These are phyloP conservation scores for Diadegma fenestrale DNA, from an alignment of 2,888 invertebrate genomes.

Conservation along the genomic window DNA sequence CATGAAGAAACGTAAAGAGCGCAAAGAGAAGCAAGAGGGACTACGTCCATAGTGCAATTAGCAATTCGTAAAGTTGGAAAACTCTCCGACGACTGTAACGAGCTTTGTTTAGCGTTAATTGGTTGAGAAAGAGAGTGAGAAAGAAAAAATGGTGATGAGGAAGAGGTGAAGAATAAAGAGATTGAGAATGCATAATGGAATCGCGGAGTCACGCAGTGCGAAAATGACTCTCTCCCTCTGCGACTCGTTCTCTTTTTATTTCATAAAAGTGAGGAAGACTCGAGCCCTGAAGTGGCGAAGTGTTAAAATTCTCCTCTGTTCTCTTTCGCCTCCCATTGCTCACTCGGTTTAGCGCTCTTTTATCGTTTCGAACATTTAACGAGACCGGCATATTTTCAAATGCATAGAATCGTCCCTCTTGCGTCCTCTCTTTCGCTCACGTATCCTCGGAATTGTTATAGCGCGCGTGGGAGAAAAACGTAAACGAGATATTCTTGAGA, in stretches of 20 bases:
- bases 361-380: slow-evolving; percentile 45
- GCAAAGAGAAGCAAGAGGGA: slow-evolving; percentile 17
- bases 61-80: slow-evolving; percentile 57
- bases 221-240: slow-evolving; percentile 6
- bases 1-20: not conserved
- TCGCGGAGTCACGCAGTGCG: slow-evolving; percentile 9
- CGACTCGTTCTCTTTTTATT: not conserved
- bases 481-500: slow-evolving; percentile 10
- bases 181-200: slow-evolving; percentile 48
- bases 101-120: slow-evolving; percentile 52
- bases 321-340: slow-evolving; percentile 4
- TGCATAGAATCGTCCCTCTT: slow-evolving; percentile 43
- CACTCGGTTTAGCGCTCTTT: slow-evolving; percentile 31
- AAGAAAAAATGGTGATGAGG: slow-evolving; percentile 40
- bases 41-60: slow-evolving; percentile 43
- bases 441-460: slow-evolving; percentile 33
- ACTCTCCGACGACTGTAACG: slow-evolving; percentile 36
- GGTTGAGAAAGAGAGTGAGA: slow-evolving; percentile 45
- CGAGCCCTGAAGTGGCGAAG: not conserved
- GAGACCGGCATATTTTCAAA: slow-evolving; percentile 55
- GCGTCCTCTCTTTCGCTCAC: not conserved
- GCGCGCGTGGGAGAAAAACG: slow-evolving; percentile 23
- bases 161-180: slow-evolving; percentile 54
- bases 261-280: not conserved
- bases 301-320: slow-evolving; percentile 11